Evolutionary conservation across 2,888 invertebrate species (phyloP).

Genomic region (Stenoptilia bipunctidactyla): DNA sequence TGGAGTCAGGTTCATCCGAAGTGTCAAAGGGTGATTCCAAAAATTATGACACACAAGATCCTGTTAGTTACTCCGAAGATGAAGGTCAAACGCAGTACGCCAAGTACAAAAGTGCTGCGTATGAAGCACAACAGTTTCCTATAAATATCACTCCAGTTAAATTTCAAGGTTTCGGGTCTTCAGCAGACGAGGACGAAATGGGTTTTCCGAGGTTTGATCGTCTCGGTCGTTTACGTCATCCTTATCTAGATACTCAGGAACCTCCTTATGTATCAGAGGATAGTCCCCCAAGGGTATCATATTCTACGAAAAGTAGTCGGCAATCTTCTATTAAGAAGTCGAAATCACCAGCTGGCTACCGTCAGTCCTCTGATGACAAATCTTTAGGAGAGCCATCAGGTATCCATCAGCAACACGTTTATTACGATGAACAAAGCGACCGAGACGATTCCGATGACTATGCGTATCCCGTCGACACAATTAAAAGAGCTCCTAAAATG

Average conservation of each 20-base stretch:
- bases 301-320: slow-evolving; percentile 60
- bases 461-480: slow-evolving; percentile 63
- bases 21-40: slow-evolving; percentile 64
- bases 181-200: slow-evolving; percentile 76
- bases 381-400: slow-evolving; percentile 44
- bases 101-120: slow-evolving; percentile 45
- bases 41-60: slow-evolving; percentile 45
- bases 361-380: slow-evolving; percentile 41
- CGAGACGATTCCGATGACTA: slow-evolving; percentile 64
- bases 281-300: slow-evolving; percentile 53
- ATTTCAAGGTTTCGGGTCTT: slow-evolving; percentile 74
- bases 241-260: slow-evolving; percentile 62
- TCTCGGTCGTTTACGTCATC: slow-evolving; percentile 66
- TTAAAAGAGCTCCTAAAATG: slow-evolving; percentile 60
- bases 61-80: slow-evolving; percentile 66
- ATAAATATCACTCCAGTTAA: slow-evolving; percentile 60
- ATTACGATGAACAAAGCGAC: slow-evolving; percentile 48
- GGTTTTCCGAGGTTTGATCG: slow-evolving; percentile 75
- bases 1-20: slow-evolving; percentile 74
- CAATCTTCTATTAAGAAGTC: slow-evolving; percentile 59
- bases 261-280: slow-evolving; percentile 60
- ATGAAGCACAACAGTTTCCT: slow-evolving; percentile 54
- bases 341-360: slow-evolving; percentile 42
- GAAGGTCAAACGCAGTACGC: slow-evolving; percentile 65
- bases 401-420: slow-evolving; percentile 42